Evolutionary conservation across 2,797 vertebrate genomes (phyloP), one percentile per base, ranked within the genome.

Genomic region (Ceryle rudis): DNA sequence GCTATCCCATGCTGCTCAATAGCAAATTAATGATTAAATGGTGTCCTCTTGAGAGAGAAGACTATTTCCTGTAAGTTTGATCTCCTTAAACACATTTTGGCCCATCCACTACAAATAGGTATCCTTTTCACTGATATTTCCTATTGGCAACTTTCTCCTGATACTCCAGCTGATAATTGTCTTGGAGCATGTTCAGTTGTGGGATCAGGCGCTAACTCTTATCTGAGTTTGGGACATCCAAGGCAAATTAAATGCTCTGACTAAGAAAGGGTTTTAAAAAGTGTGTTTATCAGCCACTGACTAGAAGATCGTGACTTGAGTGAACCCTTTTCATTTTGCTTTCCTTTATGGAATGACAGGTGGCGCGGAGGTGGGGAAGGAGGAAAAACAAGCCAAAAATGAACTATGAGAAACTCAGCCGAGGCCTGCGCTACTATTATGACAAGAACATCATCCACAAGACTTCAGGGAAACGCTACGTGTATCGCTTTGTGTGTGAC

Each of bases 391-490:
- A 99, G 84, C 99, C 99, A 71, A 99, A 99, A 97, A 99, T 99
- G 99, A 99, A 99, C 97, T 99, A 99, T 7, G 99, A 99, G 97
- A 99, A 99, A 97, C 97, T 99, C 81, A 99, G 99, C 95, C 98
- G 99, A 1, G 99, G 99, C 1, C 82, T 99, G 22, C 98, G 99
- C 87, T 99, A 99, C 69, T 99, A 99, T 65, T 99, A 99, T 1
- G 99, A 99, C 98, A 99, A 99, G 97, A 99, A 99, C 96, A 99
- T 99, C 96, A 99, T 99, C 96, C 99, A 99, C 97, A 99, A 99
- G 97, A 99, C 99, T 0, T 97, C 98, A 0, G 99, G 99, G 9
- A 99, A 99, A 39, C 98, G 99, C 84, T 99, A 99, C 1, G 99
- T 99, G 21, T 99, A 99, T 89, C 98, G 99, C 84, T 99, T 99